phyloP scores from a whole-genome alignment of 2,888 invertebrate genomes.

The Mythimna impura region DNA sequence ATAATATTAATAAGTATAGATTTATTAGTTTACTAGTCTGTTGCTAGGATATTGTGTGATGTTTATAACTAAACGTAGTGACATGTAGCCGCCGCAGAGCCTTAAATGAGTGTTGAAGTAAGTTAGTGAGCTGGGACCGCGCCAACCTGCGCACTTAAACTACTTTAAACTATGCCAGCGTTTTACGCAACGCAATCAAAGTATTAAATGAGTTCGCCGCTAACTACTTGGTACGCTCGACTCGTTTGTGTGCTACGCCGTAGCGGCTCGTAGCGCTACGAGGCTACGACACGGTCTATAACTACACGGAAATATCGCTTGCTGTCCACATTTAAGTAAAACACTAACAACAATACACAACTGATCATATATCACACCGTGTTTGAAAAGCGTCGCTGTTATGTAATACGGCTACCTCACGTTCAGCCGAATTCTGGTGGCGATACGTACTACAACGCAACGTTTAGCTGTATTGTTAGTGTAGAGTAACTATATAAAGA shows the following conservation, averaged over 20 bases:
- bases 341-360: no score
- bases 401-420: no score
- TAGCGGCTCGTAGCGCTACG: slow-evolving; percentile 28
- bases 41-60: background rate
- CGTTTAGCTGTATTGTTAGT: no score
- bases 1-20: no score
- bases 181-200: slow-evolving; percentile 48
- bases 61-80: background rate
- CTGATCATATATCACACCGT: no score
- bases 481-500: no score
- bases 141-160: slow-evolving; percentile 28
- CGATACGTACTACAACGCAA: no score
- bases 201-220: slow-evolving; percentile 40
- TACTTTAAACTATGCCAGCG: slow-evolving; percentile 20
- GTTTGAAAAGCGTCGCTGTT: no score
- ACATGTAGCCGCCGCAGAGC: background rate
- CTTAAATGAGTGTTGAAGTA: slow-evolving; percentile 23
- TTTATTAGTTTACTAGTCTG: background rate
- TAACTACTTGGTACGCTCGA: slow-evolving; percentile 19
- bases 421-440: no score
- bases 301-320: background rate
- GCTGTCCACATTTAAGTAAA: no score
- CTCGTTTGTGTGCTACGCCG: slow-evolving; percentile 20
- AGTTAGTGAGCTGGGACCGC: slow-evolving; percentile 8
- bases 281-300: background rate